These are phyloP conservation scores for Bostrychus sinensis DNA, from an alignment of 2,113 vertebrate genomes.

Conservation along the genomic window DNA sequence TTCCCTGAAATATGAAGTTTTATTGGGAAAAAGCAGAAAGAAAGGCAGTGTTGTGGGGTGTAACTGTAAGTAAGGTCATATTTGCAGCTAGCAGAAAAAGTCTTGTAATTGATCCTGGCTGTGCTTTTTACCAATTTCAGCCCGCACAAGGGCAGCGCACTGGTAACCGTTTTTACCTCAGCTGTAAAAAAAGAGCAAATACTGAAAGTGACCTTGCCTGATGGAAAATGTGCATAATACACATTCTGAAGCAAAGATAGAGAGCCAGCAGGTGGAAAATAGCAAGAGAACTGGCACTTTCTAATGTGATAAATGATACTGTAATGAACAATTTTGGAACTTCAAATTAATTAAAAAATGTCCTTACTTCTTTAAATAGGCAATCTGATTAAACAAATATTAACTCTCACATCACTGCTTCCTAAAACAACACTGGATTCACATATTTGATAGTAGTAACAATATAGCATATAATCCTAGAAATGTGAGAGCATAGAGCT, in stretches of 20 bases:
- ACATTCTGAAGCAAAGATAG: neutral
- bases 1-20: neutral
- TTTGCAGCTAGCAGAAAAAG: conserved; percentile 26
- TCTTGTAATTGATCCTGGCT: conserved; percentile 33
- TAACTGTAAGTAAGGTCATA: conserved; percentile 25
- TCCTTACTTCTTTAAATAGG: no score
- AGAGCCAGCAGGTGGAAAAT: conserved; percentile 5
- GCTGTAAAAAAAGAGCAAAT: conserved; percentile 15
- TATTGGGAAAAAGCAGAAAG: neutral
- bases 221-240: conserved; percentile 13
- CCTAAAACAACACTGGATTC: no score
- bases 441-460: no score
- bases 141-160: conserved; percentile 27
- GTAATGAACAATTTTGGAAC: neutral
- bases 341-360: neutral
- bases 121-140: conserved; percentile 25
- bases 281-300: neutral
- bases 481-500: no score
- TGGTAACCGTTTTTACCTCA: conserved; percentile 12
- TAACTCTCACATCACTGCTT: no score
- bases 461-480: no score
- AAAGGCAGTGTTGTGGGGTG: neutral
- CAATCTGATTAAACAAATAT: no score
- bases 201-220: conserved; percentile 33
- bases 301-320: neutral